Conservation (phyloP, 2,888 invertebrate species). For the Caenorhabditis macrosperma region DNA sequence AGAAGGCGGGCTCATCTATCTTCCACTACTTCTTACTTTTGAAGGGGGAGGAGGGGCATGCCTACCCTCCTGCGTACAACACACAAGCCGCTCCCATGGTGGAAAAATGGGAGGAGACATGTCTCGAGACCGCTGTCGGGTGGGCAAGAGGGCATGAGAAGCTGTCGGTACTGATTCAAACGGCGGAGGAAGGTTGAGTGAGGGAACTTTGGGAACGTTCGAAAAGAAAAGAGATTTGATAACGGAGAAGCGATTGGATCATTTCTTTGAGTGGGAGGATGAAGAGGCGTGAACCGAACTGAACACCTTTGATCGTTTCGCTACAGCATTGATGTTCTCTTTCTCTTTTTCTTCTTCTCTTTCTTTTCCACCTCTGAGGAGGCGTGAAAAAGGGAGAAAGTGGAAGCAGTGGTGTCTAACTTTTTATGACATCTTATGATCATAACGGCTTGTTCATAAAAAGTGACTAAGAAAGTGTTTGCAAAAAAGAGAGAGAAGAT, state of each 20-base stretch:
- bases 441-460: slow-evolving; percentile 29
- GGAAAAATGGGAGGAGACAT: slow-evolving; percentile 41
- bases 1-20: neutral
- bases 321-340: neutral
- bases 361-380: slow-evolving; percentile 8
- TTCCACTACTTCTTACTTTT: slow-evolving; percentile 24
- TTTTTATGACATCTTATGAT: slow-evolving; percentile 40
- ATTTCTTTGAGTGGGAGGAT: neutral
- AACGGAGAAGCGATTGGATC: neutral
- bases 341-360: slow-evolving; percentile 8
- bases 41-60: slow-evolving; percentile 13
- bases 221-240: neutral
- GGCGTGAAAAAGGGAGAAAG: neutral
- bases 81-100: slow-evolving; percentile 45
- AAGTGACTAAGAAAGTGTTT: slow-evolving; percentile 34
- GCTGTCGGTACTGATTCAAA: neutral
- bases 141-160: slow-evolving; percentile 5
- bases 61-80: slow-evolving; percentile 1
- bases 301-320: neutral
- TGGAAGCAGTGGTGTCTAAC: slow-evolving; percentile 8
- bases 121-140: slow-evolving; percentile 12
- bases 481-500: neutral
- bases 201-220: too few species aligned
- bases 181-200: too few species aligned
- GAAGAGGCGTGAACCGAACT: slow-evolving; percentile 1